phyloP scores from a whole-genome alignment of 2,888 invertebrate species.

The Rotaria magnacalcarata region DNA sequence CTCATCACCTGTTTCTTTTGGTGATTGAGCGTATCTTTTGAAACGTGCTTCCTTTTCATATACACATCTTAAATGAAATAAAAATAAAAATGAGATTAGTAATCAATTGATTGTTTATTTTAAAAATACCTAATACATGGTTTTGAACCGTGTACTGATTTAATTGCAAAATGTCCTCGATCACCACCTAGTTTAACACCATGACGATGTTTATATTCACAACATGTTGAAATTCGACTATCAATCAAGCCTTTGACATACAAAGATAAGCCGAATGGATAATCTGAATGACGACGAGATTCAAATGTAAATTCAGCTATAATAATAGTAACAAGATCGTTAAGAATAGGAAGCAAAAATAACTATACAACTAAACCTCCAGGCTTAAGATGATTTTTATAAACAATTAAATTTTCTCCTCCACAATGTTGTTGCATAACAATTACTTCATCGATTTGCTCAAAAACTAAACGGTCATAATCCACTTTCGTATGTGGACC shows the following conservation, averaged over 20 bases:
- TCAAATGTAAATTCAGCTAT: not conserved
- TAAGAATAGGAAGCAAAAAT: not conserved
- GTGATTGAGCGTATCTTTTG: conserved; percentile 20
- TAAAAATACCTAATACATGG: conserved; percentile 4
- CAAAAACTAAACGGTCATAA: conserved; percentile 2
- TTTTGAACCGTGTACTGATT: not conserved
- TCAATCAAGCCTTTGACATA: conserved; percentile 14
- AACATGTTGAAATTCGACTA: conserved; percentile 35
- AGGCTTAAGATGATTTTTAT: not conserved
- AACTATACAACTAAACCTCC: not conserved
- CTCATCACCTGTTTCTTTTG: not conserved
- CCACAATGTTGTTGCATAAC: conserved; percentile 36
- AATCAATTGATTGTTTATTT: not conserved
- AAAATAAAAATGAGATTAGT: too few relatives aligned
- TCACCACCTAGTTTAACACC: conserved; percentile 32
- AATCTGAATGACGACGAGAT: not conserved
- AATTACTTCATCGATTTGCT: not conserved
- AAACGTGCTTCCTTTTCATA: conserved; percentile 24
- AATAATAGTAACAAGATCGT: not conserved
- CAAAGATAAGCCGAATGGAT: conserved; percentile 31
- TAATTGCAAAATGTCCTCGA: conserved; percentile 20
- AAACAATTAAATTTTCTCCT: conserved; percentile 11
- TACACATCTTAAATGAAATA: not conserved
- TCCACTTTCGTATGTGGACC: conserved; percentile 37
- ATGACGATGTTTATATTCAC: conserved; percentile 36